phyloP scores from a whole-genome alignment of 2,113 vertebrate species.

The Onychorhynchus coronatus region DNA sequence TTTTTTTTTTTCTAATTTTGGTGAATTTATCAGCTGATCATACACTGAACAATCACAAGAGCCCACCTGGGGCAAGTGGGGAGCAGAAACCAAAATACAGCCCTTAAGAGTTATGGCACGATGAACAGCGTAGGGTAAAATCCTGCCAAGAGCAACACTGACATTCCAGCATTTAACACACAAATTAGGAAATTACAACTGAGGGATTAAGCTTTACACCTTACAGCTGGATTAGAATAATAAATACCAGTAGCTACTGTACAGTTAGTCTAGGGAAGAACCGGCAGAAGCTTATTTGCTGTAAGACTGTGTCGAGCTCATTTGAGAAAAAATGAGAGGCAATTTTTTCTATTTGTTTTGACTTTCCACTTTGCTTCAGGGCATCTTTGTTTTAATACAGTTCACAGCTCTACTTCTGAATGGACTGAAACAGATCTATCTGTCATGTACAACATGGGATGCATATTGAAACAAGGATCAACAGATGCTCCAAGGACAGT shows the following conservation, averaged over 20 bases:
- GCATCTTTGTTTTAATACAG: constrained; percentile 22
- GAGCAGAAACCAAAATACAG: not conserved
- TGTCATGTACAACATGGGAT: not conserved
- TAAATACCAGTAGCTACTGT: not conserved
- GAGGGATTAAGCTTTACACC: not conserved
- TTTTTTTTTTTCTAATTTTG: not conserved
- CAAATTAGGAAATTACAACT: not conserved
- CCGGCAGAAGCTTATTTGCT: not conserved
- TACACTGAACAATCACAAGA: not conserved
- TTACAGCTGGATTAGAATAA: not conserved
- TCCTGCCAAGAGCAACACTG: not conserved
- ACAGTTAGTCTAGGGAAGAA: not conserved
- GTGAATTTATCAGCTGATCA: not conserved
- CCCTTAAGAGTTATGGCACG: not conserved
- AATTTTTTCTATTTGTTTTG: not conserved
- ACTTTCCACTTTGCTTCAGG: not conserved
- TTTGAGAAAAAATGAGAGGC: not conserved
- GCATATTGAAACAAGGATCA: not conserved
- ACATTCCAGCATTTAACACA: not conserved
- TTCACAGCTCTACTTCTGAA: not conserved
- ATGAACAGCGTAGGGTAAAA: not conserved
- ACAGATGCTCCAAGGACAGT: constrained; percentile 21
- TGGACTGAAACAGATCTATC: not conserved
- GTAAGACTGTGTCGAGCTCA: not conserved
- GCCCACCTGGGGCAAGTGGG: not conserved